Evolutionary conservation across 2,888 invertebrate genomes (phyloP).

Genomic region (Ferrisia virgata): DNA sequence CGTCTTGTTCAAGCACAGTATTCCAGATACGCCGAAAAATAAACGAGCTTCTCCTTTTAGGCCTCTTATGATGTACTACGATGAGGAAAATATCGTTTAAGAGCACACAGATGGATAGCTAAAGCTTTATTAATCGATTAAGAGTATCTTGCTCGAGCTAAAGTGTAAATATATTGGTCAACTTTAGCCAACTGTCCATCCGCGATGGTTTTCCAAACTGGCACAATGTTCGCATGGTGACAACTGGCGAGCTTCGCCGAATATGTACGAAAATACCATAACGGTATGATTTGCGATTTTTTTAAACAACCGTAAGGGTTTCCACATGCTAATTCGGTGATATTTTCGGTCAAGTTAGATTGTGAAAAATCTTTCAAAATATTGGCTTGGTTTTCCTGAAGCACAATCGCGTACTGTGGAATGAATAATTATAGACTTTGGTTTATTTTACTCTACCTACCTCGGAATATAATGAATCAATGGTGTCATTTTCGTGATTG

Average conservation of each 20-base stretch:
- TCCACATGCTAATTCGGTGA: neutral
- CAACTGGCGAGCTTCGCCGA: neutral
- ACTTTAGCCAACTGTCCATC: neutral
- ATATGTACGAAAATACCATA: neutral
- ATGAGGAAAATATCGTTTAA: neutral
- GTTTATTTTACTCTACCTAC: neutral
- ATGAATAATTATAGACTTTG: too few species aligned
- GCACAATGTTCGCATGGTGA: neutral
- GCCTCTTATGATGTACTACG: neutral
- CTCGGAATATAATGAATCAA: neutral
- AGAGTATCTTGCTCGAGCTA: neutral
- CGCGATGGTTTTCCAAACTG: neutral
- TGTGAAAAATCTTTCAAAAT: neutral
- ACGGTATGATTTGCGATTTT: neutral
- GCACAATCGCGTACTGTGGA: neutral
- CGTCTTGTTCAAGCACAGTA: neutral
- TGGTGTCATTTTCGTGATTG: neutral
- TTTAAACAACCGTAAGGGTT: neutral
- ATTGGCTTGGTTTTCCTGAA: neutral
- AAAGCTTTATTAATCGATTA: neutral
- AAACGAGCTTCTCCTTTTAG: neutral
- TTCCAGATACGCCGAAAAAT: neutral
- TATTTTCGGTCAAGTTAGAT: neutral
- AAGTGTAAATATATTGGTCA: neutral
- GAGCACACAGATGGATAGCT: too few species aligned